phyloP scores from a whole-genome alignment of 2,888 invertebrate species.

The Thalpophila matura region DNA sequence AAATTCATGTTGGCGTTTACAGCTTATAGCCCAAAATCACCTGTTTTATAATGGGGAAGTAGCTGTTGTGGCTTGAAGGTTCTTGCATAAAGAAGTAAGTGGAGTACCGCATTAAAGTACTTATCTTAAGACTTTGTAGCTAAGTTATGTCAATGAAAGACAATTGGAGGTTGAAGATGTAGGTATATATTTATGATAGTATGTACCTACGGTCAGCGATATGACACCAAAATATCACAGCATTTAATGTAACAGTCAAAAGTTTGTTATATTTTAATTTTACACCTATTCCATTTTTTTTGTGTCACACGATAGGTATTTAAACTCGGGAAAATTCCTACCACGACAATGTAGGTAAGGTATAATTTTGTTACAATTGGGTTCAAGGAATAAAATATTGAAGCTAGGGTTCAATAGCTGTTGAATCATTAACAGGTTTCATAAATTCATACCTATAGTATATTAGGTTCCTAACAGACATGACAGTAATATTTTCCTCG shows the following conservation, averaged over 20 bases:
- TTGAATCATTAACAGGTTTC: slow-evolving; percentile 36
- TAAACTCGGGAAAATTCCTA: slow-evolving; percentile 35
- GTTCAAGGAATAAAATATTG: slow-evolving; percentile 42
- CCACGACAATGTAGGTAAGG: background rate
- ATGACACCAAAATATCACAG: no score
- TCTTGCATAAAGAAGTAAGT: slow-evolving; percentile 34
- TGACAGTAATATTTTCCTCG: slow-evolving; percentile 15
- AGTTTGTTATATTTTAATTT: no score
- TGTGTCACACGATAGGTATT: slow-evolving; percentile 3
- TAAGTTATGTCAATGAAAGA: background rate
- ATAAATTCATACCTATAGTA: slow-evolving; percentile 29
- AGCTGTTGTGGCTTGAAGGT: slow-evolving; percentile 18
- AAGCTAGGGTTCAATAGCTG: slow-evolving; percentile 17
- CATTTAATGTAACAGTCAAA: no score
- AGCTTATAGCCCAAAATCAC: slow-evolving; percentile 57
- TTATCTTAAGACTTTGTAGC: background rate
- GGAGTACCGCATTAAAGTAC: background rate
- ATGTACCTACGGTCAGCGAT: no score
- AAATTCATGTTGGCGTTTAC: slow-evolving; percentile 61
- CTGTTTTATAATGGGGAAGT: slow-evolving; percentile 35
- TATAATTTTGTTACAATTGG: slow-evolving; percentile 25
- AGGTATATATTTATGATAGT: no score
- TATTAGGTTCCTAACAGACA: slow-evolving; percentile 24
- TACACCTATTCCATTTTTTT: no score
- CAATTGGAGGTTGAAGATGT: background rate